Base-by-base conservation (phyloP, 2,113 vertebrate genomes). In the Paradisaea rubra region DNA sequence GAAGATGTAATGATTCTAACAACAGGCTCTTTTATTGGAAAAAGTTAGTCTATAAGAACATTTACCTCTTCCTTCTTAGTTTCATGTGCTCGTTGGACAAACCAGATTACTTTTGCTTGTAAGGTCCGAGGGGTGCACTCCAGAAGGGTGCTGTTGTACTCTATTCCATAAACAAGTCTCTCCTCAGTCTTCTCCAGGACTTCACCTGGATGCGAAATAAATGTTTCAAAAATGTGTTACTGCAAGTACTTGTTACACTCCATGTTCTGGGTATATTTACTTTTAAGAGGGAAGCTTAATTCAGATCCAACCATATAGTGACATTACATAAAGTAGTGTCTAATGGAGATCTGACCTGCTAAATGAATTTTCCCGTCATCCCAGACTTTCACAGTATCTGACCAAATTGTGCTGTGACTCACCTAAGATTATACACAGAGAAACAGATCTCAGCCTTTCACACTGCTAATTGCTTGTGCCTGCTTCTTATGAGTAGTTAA, bases 71-170 rank as follows among this genome's bases (percentile, higher is more conserved):
- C 98, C 89, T 98, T 98, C 45, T 96, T 98, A 63, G 89, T 91
- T 31, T 99, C 98, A 23, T 88, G 97, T 13, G 96, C 98, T 97
- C 97, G 96, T 93, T 99, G 98, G 15, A 98, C 92, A 94, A 99
- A 97, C 99, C 99, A 99, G 81, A 98, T 97, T 13, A 99, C 99
- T 94, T 98, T 98, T 45, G 99, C 99, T 93, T 99, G 99, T 61
- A 99, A 97, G 25, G 99, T 99, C 81, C 99, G 97, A 15, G 99
- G 99, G 25, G 98, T 98, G 65, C 99, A 99, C 92, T 99, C 99
- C 60, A 99, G 94, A 74, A 99, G 98, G 30, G 99, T 99, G 94
- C 98, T 99, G 96, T 99, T 99, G 77, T 97, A 98, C 91, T 99
- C 99, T 81, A 99, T 98, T 19, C 98, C 98, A 50, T 99, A 99